Evolutionary conservation across 2,797 vertebrate species (phyloP), one percentile per base, ranked within the genome.

Genomic region (Fistularia commersonii): DNA sequence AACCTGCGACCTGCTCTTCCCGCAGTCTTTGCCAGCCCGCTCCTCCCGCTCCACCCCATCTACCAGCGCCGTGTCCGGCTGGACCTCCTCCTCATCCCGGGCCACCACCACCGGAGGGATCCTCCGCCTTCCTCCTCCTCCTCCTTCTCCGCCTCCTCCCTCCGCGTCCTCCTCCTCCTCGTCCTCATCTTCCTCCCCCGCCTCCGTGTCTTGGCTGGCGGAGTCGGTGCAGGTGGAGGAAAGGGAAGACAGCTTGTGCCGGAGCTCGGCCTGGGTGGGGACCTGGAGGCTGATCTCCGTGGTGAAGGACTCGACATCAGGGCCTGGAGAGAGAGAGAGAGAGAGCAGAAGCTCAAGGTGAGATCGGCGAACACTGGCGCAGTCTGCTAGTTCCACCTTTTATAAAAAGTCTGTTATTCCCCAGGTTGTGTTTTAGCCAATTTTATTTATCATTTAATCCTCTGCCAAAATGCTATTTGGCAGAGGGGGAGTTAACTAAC

Each of bases 281-380:
- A 97, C 94, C 84, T 92, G 91, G 32, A 97, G 92, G 0, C 89
- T 92, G 53, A 95, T 91, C 83, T 94, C 94, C 0, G 69, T 86
- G 76, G 86, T 88, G 14, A 84, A 90, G 5, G 85, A 67, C 68
- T 67, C 89, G 1, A 85, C 76, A 0, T 94, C 93, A 0, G 92
- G 90, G 45, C 87, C 95, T 95, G 78, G 6, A n/a, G 14, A 43
- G 8, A 32, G 7, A 39, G 15, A 3, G 3, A 11, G 12, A 45
- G 9, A 43, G 11, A 3, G 33, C 7, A 7, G 8, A 6, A 42
- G 15, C 41, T 7, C 41, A 15, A 5, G 12, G 10, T n/a, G 12
- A 35, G 43, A 43, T 11, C 11, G 32, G 6, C 8, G 12, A 10
- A 40, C 38, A 11, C 9, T 39, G 9, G n/a, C 37, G 8, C 1